A percentile compares a stretch with the other conserved stretches of the same genome.
phyloP scores from a whole-genome alignment of 1,140 invertebrate species.

The Pseudachorutes palmiensis region DNA sequence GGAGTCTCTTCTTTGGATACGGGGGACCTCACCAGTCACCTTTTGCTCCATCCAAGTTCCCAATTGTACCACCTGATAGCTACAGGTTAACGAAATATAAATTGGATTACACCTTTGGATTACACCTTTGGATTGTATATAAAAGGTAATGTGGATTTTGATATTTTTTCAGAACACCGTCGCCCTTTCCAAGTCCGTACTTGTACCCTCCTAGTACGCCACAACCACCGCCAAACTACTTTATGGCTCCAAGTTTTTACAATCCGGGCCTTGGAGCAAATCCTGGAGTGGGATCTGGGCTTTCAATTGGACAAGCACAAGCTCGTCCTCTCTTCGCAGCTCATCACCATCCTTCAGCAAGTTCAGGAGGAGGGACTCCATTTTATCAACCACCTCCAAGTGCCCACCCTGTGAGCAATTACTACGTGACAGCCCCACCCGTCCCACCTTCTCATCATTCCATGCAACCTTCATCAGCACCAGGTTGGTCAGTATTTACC shows the following conservation, averaged over 20 bases:
- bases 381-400: constrained; percentile 28
- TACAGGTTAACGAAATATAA: constrained; percentile 28
- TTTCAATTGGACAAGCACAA: constrained; percentile 19
- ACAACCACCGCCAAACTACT: constrained; percentile 27
- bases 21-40: constrained; percentile 33
- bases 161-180: constrained; percentile 28
- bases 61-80: constrained; percentile 37
- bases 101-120: no score
- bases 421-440: constrained; percentile 21
- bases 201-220: constrained; percentile 30
- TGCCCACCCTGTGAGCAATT: constrained; percentile 22
- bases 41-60: constrained; percentile 34
- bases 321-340: constrained; percentile 22
- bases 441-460: constrained; percentile 31
- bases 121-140: no score
- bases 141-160: constrained; percentile 14
- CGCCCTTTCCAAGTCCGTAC: constrained; percentile 33
- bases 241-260: constrained; percentile 36
- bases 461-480: constrained; percentile 31
- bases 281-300: constrained; percentile 21
- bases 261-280: constrained; percentile 27
- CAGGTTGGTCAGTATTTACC: constrained; percentile 39
- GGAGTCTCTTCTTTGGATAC: constrained; percentile 27
- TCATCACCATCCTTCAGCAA: constrained; percentile 20
- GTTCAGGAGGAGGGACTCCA: constrained; percentile 22